These are phyloP conservation scores for Scaptomyza montana DNA, from an alignment of 1,140 invertebrate species.

Conservation along the genomic window DNA sequence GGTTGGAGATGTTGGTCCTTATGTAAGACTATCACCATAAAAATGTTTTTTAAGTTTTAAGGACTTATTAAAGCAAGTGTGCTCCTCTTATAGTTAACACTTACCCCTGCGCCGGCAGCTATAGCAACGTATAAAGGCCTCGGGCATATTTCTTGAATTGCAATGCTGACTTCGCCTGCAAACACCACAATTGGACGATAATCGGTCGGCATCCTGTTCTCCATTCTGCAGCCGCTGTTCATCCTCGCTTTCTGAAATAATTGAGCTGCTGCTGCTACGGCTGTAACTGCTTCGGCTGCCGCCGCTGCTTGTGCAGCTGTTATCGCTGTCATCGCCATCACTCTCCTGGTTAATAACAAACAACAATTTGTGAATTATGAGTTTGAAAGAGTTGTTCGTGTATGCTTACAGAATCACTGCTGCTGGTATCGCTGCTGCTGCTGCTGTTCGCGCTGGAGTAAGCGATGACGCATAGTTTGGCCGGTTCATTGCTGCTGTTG, in stretches of 20 bases:
- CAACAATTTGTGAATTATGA: background rate
- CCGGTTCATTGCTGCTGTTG: constrained; percentile 39
- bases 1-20: too few species aligned
- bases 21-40: too few species aligned
- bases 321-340: constrained; percentile 59
- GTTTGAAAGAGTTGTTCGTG: background rate
- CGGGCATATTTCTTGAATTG: constrained; percentile 85
- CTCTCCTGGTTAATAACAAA: constrained; percentile 42
- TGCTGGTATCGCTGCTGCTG: constrained; percentile 55
- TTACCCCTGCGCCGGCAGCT: constrained; percentile 90
- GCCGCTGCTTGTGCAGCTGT: constrained; percentile 44
- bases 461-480: constrained; percentile 26
- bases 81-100: constrained; percentile 28
- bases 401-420: constrained; percentile 55
- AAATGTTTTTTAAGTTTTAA: too few species aligned
- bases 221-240: constrained; percentile 12
- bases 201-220: constrained; percentile 30
- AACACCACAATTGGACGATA: constrained; percentile 83
- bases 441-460: constrained; percentile 45
- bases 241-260: constrained; percentile 26
- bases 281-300: constrained; percentile 42
- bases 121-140: constrained; percentile 88
- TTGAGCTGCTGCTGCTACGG: constrained; percentile 25
- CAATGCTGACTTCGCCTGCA: constrained; percentile 85
- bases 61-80: too few species aligned